These are phyloP conservation scores for Fregetta grallaria DNA, from an alignment of 2,113 vertebrate genomes.

Conservation along the genomic window DNA sequence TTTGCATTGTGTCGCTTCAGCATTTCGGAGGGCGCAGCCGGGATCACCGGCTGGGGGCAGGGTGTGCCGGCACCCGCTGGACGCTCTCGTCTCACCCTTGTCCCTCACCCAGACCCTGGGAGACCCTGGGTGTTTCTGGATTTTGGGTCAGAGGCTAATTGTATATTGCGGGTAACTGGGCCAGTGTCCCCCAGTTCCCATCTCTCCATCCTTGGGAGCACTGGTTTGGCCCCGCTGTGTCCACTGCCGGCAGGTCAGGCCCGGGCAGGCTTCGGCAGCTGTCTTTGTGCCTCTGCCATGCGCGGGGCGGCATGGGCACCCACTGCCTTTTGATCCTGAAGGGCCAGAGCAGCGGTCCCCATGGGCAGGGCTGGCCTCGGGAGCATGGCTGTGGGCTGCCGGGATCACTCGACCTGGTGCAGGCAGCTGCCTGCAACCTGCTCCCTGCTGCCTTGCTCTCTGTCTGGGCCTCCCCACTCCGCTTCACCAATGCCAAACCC, in stretches of 20 bases:
- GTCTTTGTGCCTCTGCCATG: not conserved
- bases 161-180: fast-evolving
- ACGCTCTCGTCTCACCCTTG: fast-evolving
- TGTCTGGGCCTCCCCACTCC: not conserved
- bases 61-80: not conserved
- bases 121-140: not conserved
- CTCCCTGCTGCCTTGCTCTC: not conserved
- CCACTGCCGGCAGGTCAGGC: not conserved
- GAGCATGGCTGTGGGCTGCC: not conserved
- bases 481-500: not conserved
- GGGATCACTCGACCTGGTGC: not conserved
- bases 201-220: not conserved
- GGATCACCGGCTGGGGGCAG: conserved; percentile 41
- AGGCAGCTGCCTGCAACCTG: not conserved
- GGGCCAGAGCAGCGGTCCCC: not conserved
- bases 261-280: not conserved
- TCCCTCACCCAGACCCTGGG: not conserved
- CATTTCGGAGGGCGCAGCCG: conserved; percentile 27
- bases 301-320: not conserved
- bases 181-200: not conserved
- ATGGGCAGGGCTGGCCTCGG: not conserved
- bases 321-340: not conserved
- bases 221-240: fast-evolving
- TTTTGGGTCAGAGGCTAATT: not conserved
- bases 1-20: conserved; percentile 69